Base-by-base conservation (phyloP, 2,797 vertebrate species). In the Monodelphis domestica region DNA sequence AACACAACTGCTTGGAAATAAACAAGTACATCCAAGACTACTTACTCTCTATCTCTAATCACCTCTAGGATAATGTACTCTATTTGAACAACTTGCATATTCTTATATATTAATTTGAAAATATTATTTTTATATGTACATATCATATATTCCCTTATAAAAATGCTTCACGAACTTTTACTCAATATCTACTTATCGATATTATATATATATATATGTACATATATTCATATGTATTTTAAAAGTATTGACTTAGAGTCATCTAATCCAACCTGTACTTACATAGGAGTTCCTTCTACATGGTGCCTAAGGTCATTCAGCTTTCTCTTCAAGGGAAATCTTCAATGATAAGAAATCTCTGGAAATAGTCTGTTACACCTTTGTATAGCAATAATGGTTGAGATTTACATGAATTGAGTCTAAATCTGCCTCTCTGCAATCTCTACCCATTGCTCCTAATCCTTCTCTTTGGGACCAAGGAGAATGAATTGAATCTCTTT, bases 1-100 rank as follows among this genome's bases (percentile, higher is more conserved):
- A 90, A 84, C 24, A 91, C 63, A 89, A 87, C 17, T 50, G 52
- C 88, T 89, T 53, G 12, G 84, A 94, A 94, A 95, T 50, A 94
- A 90, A 92, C 54, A 87, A 93, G 91, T 45, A 53, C 2, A 55
- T 38, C 15, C 38, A 45, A n/a, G 11, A 87, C 21, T 54, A 29
- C 30, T 91, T 54, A 29, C 30, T 91, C 55, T 54, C 28, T 5
- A 26, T 59, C 70, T 29, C 5, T 1, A 50, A n/a, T 87, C 78
- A 21, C 53, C 51, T 38, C 93, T 38, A 21, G 21, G 70, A 17
- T 78, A 26, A 78, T 45, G 38, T 26, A 78, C 9, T 84, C 9
- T 26, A 26, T 90, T n/a, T 38, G 89, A 30, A 90, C 52, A 90
- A 89, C 57, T 59, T 94, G 24, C 24, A 89, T 90, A 38, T 87